phyloP scores from a whole-genome alignment of 2,113 vertebrate species.

The Aspidoscelis tigris region DNA sequence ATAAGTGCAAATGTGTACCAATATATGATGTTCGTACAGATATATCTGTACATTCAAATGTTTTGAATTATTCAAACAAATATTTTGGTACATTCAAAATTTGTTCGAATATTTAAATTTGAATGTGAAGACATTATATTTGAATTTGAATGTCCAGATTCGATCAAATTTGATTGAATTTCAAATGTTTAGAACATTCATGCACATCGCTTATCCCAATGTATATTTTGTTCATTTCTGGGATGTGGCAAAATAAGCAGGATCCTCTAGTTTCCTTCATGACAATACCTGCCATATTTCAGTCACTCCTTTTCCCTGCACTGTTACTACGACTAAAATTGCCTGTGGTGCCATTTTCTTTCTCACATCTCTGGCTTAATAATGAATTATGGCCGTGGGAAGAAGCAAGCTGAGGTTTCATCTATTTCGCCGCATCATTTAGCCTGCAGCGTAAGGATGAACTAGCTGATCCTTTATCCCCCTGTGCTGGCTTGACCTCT shows the following conservation, averaged over 20 bases:
- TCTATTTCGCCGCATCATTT: conserved; percentile 34
- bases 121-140: too few relatives aligned
- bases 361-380: conserved; percentile 17
- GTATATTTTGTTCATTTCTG: neutral
- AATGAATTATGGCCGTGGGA: conserved; percentile 54
- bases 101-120: too few relatives aligned
- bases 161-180: too few relatives aligned
- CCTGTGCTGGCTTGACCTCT: conserved; percentile 55
- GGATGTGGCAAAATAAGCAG: neutral
- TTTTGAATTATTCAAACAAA: too few relatives aligned
- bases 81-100: too few relatives aligned
- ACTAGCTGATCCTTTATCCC: conserved; percentile 47
- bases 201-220: neutral
- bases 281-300: neutral
- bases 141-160: too few relatives aligned
- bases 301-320: neutral
- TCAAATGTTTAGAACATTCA: too few relatives aligned
- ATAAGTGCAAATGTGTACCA: too few relatives aligned
- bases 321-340: conserved; percentile 11
- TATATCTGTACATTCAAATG: too few relatives aligned
- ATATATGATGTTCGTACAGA: too few relatives aligned
- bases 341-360: conserved; percentile 22
- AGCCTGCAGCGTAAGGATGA: conserved; percentile 21
- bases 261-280: neutral
- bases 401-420: conserved; percentile 53